Conservation (phyloP, 2,113 vertebrate species). For the Propithecus coquereli region DNA sequence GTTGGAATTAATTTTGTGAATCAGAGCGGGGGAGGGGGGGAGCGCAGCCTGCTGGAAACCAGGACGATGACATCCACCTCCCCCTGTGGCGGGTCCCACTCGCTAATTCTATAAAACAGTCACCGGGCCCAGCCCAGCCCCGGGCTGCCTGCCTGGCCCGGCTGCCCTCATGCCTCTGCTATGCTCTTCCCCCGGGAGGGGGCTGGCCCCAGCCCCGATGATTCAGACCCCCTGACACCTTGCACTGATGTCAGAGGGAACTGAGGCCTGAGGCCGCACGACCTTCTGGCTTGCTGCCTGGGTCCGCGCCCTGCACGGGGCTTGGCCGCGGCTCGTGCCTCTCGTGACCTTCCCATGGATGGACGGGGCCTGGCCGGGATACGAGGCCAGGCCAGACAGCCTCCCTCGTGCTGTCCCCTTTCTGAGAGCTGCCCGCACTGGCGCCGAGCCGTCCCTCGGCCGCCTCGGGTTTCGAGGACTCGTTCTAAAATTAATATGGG, state of each 20-base stretch:
- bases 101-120: conserved; percentile 67
- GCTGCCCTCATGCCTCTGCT: conserved; percentile 61
- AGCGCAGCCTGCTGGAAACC: conserved; percentile 29
- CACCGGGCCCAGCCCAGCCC: conserved; percentile 3
- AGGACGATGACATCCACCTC: conserved; percentile 61
- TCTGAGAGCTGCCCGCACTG: conserved; percentile 49
- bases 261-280: conserved; percentile 14
- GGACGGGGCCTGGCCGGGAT: conserved; percentile 30
- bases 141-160: conserved; percentile 44
- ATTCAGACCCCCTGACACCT: conserved; percentile 74
- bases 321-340: conserved; percentile 50
- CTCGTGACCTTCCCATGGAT: conserved; percentile 58
- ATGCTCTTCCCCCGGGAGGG: conserved; percentile 51
- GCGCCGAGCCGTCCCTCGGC: conserved; percentile 24
- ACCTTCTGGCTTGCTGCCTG: conserved; percentile 43
- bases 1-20: conserved; percentile 77
- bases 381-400: conserved; percentile 18
- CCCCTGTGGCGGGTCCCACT: conserved; percentile 36
- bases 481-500: conserved; percentile 72
- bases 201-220: conserved; percentile 41
- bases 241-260: conserved; percentile 71
- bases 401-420: conserved; percentile 32
- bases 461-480: conserved; percentile 61
- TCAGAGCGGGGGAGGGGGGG: conserved; percentile 47
- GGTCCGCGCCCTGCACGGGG: conserved; percentile 43